Conservation (phyloP, 1,140 invertebrate species). For the Liolophura sinensis region DNA sequence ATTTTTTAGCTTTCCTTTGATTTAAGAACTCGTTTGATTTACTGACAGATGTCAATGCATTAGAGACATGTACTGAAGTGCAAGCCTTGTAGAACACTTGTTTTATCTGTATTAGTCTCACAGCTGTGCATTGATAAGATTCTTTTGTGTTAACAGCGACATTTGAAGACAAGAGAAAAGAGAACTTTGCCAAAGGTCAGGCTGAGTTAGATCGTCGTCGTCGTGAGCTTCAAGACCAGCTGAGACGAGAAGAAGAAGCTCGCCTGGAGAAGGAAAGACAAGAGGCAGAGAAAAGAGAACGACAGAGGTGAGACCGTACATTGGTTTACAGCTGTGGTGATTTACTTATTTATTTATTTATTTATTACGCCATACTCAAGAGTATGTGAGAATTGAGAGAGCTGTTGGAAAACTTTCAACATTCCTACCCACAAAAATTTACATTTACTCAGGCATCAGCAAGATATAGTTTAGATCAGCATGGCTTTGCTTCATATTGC, state of each 20-base stretch:
- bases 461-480: too few relatives aligned
- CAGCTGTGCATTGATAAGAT: neutral
- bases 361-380: too few relatives aligned
- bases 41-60: too few relatives aligned
- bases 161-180: conserved; percentile 95
- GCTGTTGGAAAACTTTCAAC: too few relatives aligned
- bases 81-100: neutral
- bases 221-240: conserved; percentile 73
- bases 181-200: conserved; percentile 98
- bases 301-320: conserved; percentile 61
- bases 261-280: conserved; percentile 74
- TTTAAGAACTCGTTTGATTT: too few relatives aligned
- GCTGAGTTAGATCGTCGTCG: conserved; percentile 92
- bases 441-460: too few relatives aligned
- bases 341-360: too few relatives aligned
- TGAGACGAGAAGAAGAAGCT: conserved; percentile 57
- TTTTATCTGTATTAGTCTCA: neutral
- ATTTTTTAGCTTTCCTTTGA: too few relatives aligned
- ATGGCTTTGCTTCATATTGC: too few relatives aligned
- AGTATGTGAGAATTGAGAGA: too few relatives aligned
- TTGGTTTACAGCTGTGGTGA: too few relatives aligned
- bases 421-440: too few relatives aligned
- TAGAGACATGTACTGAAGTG: neutral
- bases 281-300: conserved; percentile 83
- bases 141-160: conserved; percentile 65